Base-by-base conservation (phyloP, 2,888 invertebrate genomes). In the Cantharis lateralis region DNA sequence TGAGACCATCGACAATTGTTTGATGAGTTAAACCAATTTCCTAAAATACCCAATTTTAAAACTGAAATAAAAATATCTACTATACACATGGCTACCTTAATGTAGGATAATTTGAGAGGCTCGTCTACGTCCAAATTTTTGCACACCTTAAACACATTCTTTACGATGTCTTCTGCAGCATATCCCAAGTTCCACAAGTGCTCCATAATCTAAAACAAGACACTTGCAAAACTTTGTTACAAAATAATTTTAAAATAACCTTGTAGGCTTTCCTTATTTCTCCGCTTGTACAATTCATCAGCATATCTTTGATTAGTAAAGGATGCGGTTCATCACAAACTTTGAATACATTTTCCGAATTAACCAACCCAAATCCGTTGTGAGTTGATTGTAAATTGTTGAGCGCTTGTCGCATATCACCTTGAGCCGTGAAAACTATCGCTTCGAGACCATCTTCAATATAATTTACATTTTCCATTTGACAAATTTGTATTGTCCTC, bases 271-370 rank as follows among this genome's bases (percentile, higher is more conserved):
- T 94, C 78, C 95, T 94, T 77, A 98, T 93, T 84, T 98, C 94
- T 63, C 94, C 94, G 72, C 92, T 89, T 0, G 92, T 89, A 88
- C 99, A 99, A 82, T 93, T 91, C 80, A 94, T 92, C 69, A 99
- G 89, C 98, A 99, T 98, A 84, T 94, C 93, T 87, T 95, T 95
- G 70, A 99, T 94, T 2, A 98, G 89, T 87, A 98, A 91, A 0
- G 99, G 99, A 89, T 99, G 99, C 0, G 99, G 99, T 88, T 99
- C 99, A 88, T 99, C 99, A 87, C 99, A 99, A 10, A 99, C 98
- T 91, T 98, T 98, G 87, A 98, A 99, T 16, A 99, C 99, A 90
- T 98, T 96, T 82, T 95, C 95, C 70, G 95, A 93, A 81, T 94
- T 96, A n/a, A 99, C 95, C 84, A 94, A 93, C 0, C 94, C 95